Evolutionary conservation across 2,113 vertebrate genomes (phyloP).

Genomic region (Colius striatus): DNA sequence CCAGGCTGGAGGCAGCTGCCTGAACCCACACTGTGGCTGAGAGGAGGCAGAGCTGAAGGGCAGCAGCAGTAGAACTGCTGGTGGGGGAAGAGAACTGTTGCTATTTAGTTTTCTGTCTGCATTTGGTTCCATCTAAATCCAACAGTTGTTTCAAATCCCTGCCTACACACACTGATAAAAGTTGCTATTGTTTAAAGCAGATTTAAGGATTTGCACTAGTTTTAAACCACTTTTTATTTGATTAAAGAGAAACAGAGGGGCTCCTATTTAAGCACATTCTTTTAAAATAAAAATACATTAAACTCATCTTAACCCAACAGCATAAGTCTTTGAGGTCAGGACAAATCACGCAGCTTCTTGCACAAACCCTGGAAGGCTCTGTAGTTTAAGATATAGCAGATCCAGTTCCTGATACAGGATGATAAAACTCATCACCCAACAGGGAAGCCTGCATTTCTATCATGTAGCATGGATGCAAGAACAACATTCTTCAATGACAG

Average conservation of each 20-base stretch:
- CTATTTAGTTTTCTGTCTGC: not conserved
- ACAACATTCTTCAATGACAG: not conserved
- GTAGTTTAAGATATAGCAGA: not conserved
- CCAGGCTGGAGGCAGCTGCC: not conserved
- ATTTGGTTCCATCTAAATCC: conserved; percentile 37
- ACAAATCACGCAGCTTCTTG: conserved; percentile 2
- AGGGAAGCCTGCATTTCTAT: not conserved
- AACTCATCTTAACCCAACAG: conserved; percentile 27
- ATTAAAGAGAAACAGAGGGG: conserved; percentile 18
- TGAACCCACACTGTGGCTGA: accelerated
- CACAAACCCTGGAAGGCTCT: not conserved
- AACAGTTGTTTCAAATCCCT: conserved; percentile 51
- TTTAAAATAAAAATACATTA: conserved; percentile 45
- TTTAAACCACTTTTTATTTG: conserved; percentile 55
- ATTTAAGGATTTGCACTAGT: conserved; percentile 56
- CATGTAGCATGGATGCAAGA: not conserved
- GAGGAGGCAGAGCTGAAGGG: not conserved
- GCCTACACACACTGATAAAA: conserved; percentile 43
- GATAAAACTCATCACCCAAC: not conserved
- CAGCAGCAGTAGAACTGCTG: not conserved
- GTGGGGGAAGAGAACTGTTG: not conserved
- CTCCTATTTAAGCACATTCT: not conserved
- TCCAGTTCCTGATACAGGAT: not conserved
- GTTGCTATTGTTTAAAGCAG: conserved; percentile 61
- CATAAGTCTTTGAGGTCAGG: not conserved